Conservation (phyloP, 2,888 invertebrate species). For the Netelia virgata region DNA sequence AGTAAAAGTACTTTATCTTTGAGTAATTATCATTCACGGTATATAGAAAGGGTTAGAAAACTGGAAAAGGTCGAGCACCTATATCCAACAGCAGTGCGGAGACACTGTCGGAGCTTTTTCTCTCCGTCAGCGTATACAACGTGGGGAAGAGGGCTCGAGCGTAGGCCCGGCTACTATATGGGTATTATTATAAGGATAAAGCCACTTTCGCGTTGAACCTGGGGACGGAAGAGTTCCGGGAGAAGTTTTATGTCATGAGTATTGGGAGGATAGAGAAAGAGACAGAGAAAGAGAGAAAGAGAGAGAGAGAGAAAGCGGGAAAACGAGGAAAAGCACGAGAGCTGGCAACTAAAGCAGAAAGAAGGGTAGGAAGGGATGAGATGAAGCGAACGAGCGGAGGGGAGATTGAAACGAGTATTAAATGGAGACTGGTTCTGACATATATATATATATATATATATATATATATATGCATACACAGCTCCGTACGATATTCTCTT, state of each 20-base stretch:
- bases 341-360: slow-evolving; percentile 50
- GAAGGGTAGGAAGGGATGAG: slow-evolving; percentile 13
- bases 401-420: slow-evolving; percentile 59
- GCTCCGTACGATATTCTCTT: slow-evolving; percentile 34
- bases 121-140: slow-evolving; percentile 38
- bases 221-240: slow-evolving; percentile 43
- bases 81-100: slow-evolving; percentile 67
- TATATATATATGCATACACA: background rate
- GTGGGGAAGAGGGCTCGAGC: slow-evolving; percentile 9
- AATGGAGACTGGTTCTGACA: slow-evolving; percentile 64
- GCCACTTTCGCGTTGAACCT: slow-evolving; percentile 70
- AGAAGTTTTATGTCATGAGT: slow-evolving; percentile 10
- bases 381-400: slow-evolving; percentile 47
- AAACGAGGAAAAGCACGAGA: slow-evolving; percentile 34
- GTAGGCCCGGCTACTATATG: slow-evolving; percentile 43
- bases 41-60: slow-evolving; percentile 59
- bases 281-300: slow-evolving; percentile 14
- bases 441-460: slow-evolving; percentile 31
- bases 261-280: slow-evolving; percentile 9
- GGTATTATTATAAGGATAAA: slow-evolving; percentile 74
- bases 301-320: slow-evolving; percentile 7
- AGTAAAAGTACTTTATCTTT: no score
- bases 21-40: background rate
- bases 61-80: slow-evolving; percentile 73
- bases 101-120: slow-evolving; percentile 51